A percentile compares a stretch with the other conserved stretches of the same genome.
These are phyloP conservation scores for Porites rus DNA, from an alignment of 92 coral and sea anemone genomes.

Conservation along the genomic window DNA sequence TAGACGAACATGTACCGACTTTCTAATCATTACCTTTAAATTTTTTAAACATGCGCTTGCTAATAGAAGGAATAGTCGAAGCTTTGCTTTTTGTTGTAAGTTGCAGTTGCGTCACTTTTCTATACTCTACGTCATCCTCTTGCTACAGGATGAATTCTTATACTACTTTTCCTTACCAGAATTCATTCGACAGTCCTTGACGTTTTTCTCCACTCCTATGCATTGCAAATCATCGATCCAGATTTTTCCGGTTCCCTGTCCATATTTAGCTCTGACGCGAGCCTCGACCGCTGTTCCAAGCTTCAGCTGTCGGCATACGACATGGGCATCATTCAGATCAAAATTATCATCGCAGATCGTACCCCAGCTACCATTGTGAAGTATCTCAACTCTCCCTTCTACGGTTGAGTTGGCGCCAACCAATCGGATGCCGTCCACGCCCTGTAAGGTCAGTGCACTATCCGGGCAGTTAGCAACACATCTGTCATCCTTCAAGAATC, in stretches of 20 bases:
- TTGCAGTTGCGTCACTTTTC: too few species aligned
- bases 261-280: conserved; percentile 55
- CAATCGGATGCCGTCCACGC: conserved; percentile 79
- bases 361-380: conserved; percentile 89
- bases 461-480: conserved; percentile 55
- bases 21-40: too few species aligned
- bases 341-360: conserved; percentile 90
- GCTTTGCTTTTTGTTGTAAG: too few species aligned
- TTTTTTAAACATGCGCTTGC: too few species aligned
- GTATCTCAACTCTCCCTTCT: conserved; percentile 88
- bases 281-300: conserved; percentile 67
- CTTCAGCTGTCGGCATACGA: conserved; percentile 86
- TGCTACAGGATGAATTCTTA: too few species aligned
- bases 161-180: conserved; percentile 41
- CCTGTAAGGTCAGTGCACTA: conserved; percentile 40
- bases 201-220: conserved; percentile 69
- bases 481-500: conserved; percentile 23
- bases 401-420: conserved; percentile 75
- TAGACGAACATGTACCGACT: too few species aligned
- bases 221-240: conserved; percentile 79
- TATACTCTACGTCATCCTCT: too few species aligned
- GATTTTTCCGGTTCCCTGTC: conserved; percentile 81
- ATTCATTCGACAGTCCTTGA: conserved; percentile 74
- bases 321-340: conserved; percentile 71
- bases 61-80: too few species aligned